Evolutionary conservation across 2,888 invertebrate genomes (phyloP).

Genomic region (Cephus rjabovi): DNA sequence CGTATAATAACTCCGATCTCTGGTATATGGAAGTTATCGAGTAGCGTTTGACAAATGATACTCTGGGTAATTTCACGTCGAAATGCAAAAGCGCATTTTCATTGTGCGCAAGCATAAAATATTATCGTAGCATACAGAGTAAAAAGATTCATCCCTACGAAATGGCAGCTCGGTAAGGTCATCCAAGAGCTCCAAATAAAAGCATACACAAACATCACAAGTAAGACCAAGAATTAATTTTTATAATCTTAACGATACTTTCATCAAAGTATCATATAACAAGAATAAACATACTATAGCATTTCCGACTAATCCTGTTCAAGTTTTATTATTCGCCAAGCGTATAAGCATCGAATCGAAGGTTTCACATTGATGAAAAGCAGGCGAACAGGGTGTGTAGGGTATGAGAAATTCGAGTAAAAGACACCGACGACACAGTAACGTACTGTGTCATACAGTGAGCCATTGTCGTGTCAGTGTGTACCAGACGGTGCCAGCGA

Average conservation of each 20-base stretch:
- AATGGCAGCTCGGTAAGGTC: neutral
- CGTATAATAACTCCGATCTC: slow-evolving; percentile 8
- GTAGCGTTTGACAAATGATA: slow-evolving; percentile 18
- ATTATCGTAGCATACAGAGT: neutral
- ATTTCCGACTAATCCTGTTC: neutral
- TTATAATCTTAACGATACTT: neutral
- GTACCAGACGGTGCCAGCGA: slow-evolving; percentile 30
- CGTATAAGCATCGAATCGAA: neutral
- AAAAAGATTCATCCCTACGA: neutral
- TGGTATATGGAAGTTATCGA: slow-evolving; percentile 16
- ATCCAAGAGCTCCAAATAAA: neutral
- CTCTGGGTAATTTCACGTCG: slow-evolving; percentile 13
- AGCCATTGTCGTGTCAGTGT: slow-evolving; percentile 12
- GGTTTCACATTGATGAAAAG: neutral
- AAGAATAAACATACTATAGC: slow-evolving; percentile 4
- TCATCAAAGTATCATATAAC: neutral
- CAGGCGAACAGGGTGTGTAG: neutral
- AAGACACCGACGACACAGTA: slow-evolving; percentile 5
- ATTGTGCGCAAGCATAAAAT: neutral
- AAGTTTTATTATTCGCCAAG: neutral
- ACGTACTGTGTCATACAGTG: slow-evolving; percentile 14
- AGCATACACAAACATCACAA: neutral
- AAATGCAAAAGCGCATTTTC: slow-evolving; percentile 6
- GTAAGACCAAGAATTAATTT: neutral
- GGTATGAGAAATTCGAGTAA: neutral